These are phyloP conservation scores for Meandrusa payeni DNA, from an alignment of 2,888 invertebrate species.

Conservation along the genomic window DNA sequence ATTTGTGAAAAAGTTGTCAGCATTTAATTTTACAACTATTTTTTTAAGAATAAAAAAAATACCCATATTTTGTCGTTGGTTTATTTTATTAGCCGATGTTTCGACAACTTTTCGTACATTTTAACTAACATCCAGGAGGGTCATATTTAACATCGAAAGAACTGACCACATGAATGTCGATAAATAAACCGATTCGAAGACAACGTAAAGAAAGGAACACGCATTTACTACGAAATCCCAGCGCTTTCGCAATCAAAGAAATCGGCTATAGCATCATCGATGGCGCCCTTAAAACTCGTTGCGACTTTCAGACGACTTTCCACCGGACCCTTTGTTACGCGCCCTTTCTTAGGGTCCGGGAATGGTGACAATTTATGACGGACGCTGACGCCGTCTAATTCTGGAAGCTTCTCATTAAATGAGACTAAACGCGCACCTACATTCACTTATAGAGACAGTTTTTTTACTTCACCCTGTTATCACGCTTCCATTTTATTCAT, in stretches of 20 bases:
- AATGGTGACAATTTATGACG: slow-evolving; percentile 75
- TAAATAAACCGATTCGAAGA: slow-evolving; percentile 29
- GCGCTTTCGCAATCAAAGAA: slow-evolving; percentile 58
- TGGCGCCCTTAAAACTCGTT: slow-evolving; percentile 54
- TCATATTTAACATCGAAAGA: too few relatives aligned
- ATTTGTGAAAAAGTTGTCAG: too few relatives aligned
- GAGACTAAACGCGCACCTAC: slow-evolving; percentile 59
- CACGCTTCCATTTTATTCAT: slow-evolving; percentile 31
- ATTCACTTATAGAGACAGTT: slow-evolving; percentile 65
- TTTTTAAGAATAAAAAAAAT: too few relatives aligned
- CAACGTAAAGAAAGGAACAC: slow-evolving; percentile 7
- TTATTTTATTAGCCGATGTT: too few relatives aligned
- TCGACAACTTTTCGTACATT: too few relatives aligned
- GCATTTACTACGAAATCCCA: slow-evolving; percentile 30
- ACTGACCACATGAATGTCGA: slow-evolving; percentile 8
- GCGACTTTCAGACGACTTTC: slow-evolving; percentile 50
- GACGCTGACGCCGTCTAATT: slow-evolving; percentile 67
- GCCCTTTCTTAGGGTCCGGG: slow-evolving; percentile 25
- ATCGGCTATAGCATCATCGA: slow-evolving; percentile 48
- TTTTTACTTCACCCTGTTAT: slow-evolving; percentile 40
- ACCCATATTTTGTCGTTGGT: too few relatives aligned
- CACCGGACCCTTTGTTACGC: slow-evolving; percentile 52
- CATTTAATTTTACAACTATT: too few relatives aligned
- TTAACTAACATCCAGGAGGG: too few relatives aligned
- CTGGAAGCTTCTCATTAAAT: slow-evolving; percentile 67